Conservation (phyloP, 2,797 vertebrate species). For the Lithobates sylvaticus region DNA sequence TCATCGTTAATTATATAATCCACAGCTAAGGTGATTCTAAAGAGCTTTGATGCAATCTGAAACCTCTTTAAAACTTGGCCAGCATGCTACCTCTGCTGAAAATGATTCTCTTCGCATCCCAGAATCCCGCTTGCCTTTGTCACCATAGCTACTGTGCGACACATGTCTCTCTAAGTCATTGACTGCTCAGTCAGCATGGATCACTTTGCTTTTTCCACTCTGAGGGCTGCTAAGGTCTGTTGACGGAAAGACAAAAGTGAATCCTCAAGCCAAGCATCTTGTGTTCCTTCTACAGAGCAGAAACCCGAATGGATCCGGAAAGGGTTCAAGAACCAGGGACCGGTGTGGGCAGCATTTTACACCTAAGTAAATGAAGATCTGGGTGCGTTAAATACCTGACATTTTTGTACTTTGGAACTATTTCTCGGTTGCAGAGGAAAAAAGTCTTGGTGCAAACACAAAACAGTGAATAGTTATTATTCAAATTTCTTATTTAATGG, state of each 20-base stretch:
- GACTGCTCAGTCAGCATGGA: constrained; percentile 64
- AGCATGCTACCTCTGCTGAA: not conserved
- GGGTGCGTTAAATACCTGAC: constrained; percentile 63
- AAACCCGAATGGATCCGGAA: constrained; percentile 78
- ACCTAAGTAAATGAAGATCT: constrained; percentile 40
- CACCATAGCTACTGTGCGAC: constrained; percentile 58
- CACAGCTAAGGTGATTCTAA: constrained; percentile 44
- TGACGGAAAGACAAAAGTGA: constrained; percentile 74
- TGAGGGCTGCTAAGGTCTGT: constrained; percentile 78
- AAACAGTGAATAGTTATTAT: constrained; percentile 67
- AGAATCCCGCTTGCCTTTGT: constrained; percentile 57
- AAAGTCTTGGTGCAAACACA: constrained; percentile 59
- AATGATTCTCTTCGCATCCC: constrained; percentile 20
- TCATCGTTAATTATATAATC: constrained; percentile 53
- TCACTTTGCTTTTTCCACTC: constrained; percentile 67
- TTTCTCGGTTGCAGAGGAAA: constrained; percentile 60
- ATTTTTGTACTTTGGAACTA: constrained; percentile 66
- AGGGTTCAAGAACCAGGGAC: constrained; percentile 74
- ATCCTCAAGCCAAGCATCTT: constrained; percentile 90
- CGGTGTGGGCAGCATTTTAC: constrained; percentile 70
- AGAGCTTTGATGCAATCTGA: constrained; percentile 53
- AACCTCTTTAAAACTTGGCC: constrained; percentile 50
- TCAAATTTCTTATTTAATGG: constrained; percentile 56
- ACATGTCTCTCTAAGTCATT: constrained; percentile 63
- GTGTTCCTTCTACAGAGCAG: constrained; percentile 93